These are phyloP conservation scores for Limulus polyphemus DNA, from an alignment of 2,888 invertebrate species.

Conservation along the genomic window DNA sequence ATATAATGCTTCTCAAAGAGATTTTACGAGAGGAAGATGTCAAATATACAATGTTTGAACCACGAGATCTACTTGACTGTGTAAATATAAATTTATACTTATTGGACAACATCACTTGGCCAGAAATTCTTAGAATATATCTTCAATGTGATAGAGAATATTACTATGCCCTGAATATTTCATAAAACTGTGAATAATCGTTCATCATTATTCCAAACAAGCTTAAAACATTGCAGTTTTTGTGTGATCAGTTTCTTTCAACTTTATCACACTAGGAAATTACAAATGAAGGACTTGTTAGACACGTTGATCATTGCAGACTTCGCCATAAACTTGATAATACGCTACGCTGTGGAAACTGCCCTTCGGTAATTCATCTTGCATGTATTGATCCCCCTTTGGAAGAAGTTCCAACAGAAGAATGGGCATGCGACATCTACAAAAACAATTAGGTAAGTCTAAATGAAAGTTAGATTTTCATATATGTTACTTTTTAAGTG, in stretches of 20 bases:
- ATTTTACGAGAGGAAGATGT: constrained; percentile 83
- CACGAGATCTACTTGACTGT: constrained; percentile 92
- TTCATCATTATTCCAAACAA: constrained; percentile 63
- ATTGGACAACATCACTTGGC: constrained; percentile 92
- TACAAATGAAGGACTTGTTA: constrained; percentile 62
- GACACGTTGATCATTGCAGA: constrained; percentile 30
- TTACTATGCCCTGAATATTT: constrained; percentile 30
- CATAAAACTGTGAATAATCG: constrained; percentile 58
- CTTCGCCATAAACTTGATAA: constrained; percentile 87
- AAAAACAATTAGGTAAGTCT: constrained; percentile 61
- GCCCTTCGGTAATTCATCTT: constrained; percentile 94
- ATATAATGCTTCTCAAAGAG: constrained; percentile 83
- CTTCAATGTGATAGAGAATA: constrained; percentile 65
- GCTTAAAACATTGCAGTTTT: constrained; percentile 68
- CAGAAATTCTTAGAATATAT: constrained; percentile 76
- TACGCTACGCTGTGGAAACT: constrained; percentile 91
- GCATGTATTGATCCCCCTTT: constrained; percentile 92
- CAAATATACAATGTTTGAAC: constrained; percentile 89
- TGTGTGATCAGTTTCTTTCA: constrained; percentile 86
- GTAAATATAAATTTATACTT: constrained; percentile 85
- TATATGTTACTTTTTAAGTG: too few relatives aligned
- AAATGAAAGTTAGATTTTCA: neutral
- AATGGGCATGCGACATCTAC: constrained; percentile 94
- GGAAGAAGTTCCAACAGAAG: constrained; percentile 86
- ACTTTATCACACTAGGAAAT: constrained; percentile 89